Evolutionary conservation across 2,113 vertebrate genomes (phyloP).

Genomic region (Muntiacus muntjak): DNA sequence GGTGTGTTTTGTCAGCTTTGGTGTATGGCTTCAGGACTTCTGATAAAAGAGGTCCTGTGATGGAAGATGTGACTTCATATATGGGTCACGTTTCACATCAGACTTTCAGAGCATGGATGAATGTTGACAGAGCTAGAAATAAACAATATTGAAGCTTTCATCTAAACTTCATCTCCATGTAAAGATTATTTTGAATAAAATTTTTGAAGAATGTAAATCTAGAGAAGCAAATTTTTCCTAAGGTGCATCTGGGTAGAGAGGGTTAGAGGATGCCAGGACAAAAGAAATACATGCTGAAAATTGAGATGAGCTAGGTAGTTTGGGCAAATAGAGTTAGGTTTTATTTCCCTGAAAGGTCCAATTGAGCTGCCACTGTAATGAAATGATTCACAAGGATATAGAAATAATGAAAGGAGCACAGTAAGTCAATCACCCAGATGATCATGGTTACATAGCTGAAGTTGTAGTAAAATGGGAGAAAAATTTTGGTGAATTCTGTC

Average conservation of each 20-base stretch:
- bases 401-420: neutral
- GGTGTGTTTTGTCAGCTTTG: neutral
- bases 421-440: neutral
- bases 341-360: neutral
- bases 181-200: neutral
- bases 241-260: neutral
- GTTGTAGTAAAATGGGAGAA: neutral
- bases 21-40: neutral
- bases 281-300: constrained; percentile 12
- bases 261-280: neutral
- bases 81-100: neutral
- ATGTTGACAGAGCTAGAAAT: neutral
- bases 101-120: neutral
- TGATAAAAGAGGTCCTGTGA: neutral
- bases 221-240: neutral
- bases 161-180: neutral
- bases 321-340: neutral
- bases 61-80: neutral
- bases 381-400: neutral
- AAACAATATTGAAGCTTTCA: neutral
- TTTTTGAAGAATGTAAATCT: neutral
- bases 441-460: neutral
- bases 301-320: neutral
- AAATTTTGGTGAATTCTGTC: neutral
- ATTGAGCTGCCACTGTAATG: neutral